Conservation (phyloP, 2,113 vertebrate genomes). For the Lampris megalopsis region DNA sequence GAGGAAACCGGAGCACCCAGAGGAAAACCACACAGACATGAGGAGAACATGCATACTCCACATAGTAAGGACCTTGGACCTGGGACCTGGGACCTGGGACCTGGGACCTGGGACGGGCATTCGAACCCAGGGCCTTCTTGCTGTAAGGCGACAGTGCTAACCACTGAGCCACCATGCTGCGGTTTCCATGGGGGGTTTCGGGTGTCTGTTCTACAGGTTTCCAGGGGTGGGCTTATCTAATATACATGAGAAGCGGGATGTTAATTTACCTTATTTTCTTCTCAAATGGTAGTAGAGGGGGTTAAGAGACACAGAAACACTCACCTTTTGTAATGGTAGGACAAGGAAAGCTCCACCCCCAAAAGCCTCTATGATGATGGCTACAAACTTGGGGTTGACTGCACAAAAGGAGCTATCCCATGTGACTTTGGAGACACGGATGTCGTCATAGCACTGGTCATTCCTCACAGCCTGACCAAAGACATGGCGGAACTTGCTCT, state of each 20-base stretch:
- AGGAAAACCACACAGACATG: too few relatives aligned
- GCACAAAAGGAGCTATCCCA: conserved; percentile 98
- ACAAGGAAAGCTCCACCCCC: conserved; percentile 96
- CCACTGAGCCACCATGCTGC: too few relatives aligned
- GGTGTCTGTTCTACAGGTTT: too few relatives aligned
- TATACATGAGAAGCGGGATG: not conserved
- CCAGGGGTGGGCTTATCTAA: too few relatives aligned
- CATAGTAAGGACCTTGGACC: too few relatives aligned
- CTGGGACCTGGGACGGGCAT: too few relatives aligned
- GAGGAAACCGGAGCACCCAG: too few relatives aligned
- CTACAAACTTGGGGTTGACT: conserved; percentile 95
- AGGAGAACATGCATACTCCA: too few relatives aligned
- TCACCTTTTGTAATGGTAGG: conserved; percentile 94
- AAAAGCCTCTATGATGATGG: conserved; percentile 96
- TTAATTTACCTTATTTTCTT: not conserved
- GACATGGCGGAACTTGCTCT: conserved; percentile 98
- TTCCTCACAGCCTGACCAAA: conserved; percentile 97
- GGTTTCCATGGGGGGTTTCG: too few relatives aligned
- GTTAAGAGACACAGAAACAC: conserved; percentile 9
- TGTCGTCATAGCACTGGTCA: conserved; percentile 98
- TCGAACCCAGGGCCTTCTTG: too few relatives aligned
- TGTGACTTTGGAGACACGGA: conserved; percentile 95
- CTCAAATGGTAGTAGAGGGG: not conserved
- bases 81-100: too few relatives aligned
- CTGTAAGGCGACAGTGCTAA: too few relatives aligned